Percentiles rank a stretch among this genome's conserved stretches.
These are phyloP conservation scores for Haliaeetus leucogaster DNA, from an alignment of 2,113 vertebrate species.

Conservation along the genomic window DNA sequence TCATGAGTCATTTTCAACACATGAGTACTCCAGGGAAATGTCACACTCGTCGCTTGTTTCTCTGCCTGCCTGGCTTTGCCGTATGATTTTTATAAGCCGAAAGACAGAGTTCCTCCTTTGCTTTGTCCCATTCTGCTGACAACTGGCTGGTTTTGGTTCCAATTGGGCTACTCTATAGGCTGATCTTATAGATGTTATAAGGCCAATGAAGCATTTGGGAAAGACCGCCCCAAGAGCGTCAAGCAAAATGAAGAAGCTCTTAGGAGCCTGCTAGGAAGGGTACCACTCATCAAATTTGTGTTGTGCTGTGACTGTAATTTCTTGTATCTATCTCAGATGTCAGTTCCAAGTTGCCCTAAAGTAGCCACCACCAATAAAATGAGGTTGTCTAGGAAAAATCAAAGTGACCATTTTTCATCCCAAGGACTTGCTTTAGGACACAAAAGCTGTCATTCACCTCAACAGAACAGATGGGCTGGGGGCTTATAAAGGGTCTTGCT, in stretches of 20 bases:
- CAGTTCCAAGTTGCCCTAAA: background rate
- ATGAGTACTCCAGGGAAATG: constrained; percentile 40
- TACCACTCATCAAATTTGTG: background rate
- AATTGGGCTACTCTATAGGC: background rate
- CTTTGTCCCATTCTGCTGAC: background rate
- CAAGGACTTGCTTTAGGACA: background rate
- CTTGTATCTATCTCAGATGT: background rate
- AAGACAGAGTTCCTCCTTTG: background rate
- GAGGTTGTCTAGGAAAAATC: background rate
- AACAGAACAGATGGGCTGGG: background rate
- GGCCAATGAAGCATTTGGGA: background rate
- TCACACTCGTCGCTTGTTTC: background rate
- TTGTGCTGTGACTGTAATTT: background rate
- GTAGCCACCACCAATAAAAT: background rate
- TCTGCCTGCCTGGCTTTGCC: background rate
- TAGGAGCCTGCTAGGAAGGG: background rate
- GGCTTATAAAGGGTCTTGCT: background rate
- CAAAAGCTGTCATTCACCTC: background rate
- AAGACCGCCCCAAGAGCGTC: background rate
- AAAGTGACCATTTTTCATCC: background rate
- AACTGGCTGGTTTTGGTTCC: background rate
- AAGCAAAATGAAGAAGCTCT: background rate
- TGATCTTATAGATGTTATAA: background rate
- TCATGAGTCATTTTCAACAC: constrained; percentile 45
- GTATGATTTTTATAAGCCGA: background rate